Evolutionary conservation across 2,113 vertebrate genomes (phyloP).

Genomic region (Petrocephalus zakoni): DNA sequence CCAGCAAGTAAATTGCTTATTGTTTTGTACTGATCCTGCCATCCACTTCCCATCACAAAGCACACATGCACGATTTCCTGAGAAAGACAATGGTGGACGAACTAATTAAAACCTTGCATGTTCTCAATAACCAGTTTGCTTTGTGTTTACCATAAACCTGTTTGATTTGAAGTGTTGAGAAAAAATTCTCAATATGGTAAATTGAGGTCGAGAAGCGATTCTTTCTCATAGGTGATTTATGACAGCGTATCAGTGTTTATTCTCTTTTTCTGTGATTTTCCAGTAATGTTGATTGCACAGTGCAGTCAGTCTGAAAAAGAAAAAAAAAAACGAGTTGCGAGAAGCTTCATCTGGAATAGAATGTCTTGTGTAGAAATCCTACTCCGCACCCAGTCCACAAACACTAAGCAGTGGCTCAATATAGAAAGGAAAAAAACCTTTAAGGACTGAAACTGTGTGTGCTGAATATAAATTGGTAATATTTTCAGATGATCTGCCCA

Average conservation of each 20-base stretch:
- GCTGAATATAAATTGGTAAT: no score
- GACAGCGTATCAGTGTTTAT: background rate
- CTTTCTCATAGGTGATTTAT: background rate
- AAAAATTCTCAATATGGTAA: background rate
- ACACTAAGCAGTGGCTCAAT: background rate
- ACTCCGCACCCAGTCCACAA: background rate
- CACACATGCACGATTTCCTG: background rate
- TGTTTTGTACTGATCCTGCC: background rate
- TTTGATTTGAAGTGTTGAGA: background rate
- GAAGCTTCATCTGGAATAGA: background rate
- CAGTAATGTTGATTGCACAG: background rate
- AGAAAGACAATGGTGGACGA: background rate
- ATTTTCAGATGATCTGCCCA: background rate
- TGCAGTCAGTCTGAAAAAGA: background rate
- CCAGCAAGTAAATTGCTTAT: background rate
- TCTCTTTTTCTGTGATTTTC: background rate
- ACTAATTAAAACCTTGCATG: background rate
- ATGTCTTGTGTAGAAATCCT: background rate
- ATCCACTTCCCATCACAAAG: background rate
- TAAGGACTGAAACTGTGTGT: no score
- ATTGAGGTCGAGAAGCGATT: background rate
- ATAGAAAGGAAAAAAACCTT: background rate
- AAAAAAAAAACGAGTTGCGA: background rate
- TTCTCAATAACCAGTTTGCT: background rate
- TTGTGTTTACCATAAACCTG: background rate